phyloP scores from a whole-genome alignment of 2,888 invertebrate genomes.

The Chymomyza procnemis region DNA sequence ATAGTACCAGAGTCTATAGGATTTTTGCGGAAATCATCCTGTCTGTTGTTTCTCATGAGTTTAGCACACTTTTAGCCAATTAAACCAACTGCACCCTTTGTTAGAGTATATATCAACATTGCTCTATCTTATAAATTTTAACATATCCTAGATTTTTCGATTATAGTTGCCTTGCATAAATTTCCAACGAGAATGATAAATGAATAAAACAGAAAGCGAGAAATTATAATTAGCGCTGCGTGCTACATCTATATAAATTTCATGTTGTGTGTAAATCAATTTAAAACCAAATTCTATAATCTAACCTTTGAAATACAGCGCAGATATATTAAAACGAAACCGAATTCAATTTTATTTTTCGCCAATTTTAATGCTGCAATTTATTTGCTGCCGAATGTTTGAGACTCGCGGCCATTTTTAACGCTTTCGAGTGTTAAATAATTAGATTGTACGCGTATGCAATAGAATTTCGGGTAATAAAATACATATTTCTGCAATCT shows the following conservation, averaged over 20 bases:
- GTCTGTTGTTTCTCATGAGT: too few relatives aligned
- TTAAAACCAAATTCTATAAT: background rate
- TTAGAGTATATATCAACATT: background rate
- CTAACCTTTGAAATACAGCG: background rate
- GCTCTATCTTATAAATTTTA: background rate
- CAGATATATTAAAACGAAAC: background rate
- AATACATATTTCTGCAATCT: background rate
- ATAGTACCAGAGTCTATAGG: too few relatives aligned
- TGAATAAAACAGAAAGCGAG: background rate
- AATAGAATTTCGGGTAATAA: background rate
- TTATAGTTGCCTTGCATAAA: background rate
- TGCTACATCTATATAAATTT: background rate
- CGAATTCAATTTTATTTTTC: background rate
- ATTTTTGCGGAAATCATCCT: too few relatives aligned
- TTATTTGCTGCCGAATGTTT: background rate
- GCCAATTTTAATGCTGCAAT: background rate
- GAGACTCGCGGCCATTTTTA: background rate
- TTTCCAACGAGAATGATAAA: background rate
- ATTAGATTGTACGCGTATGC: background rate
- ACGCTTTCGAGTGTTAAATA: background rate
- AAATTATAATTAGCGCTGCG: conserved; percentile 4
- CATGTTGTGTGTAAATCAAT: background rate
- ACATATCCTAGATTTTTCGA: background rate
- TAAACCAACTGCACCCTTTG: too few relatives aligned
- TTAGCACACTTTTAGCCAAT: too few relatives aligned